These are phyloP conservation scores for Cabera pusaria DNA, from an alignment of 2,888 invertebrate genomes.

Conservation along the genomic window DNA sequence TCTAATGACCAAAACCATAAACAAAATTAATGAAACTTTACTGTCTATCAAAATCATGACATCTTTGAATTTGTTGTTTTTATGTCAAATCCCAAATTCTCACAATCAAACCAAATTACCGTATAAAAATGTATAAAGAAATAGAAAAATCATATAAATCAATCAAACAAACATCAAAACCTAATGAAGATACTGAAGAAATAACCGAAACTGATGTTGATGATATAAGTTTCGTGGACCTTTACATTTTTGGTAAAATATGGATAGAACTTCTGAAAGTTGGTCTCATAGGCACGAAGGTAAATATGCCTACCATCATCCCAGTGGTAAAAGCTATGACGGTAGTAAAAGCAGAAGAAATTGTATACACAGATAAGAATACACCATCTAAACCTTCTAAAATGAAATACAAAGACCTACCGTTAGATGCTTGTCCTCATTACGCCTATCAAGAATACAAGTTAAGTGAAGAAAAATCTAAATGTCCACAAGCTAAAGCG, in stretches of 20 bases:
- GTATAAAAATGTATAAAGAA: too few relatives aligned
- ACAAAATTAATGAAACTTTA: too few relatives aligned
- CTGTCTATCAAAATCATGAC: too few relatives aligned
- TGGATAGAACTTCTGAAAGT: constrained; percentile 49
- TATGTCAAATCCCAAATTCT: too few relatives aligned
- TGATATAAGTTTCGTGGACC: constrained; percentile 46
- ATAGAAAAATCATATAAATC: too few relatives aligned
- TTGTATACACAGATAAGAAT: constrained; percentile 1
- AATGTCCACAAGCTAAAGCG: constrained; percentile 43
- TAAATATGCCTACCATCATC: constrained; percentile 34
- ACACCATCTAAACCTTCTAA: constrained; percentile 41
- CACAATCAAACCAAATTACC: too few relatives aligned
- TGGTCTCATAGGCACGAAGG: constrained; percentile 45
- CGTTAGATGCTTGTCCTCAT: constrained; percentile 57
- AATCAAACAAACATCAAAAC: not conserved
- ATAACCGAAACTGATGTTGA: too few relatives aligned
- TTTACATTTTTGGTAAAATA: constrained; percentile 49
- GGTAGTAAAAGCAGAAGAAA: too few relatives aligned
- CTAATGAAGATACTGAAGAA: not conserved
- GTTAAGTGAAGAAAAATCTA: constrained; percentile 30
- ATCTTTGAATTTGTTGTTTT: too few relatives aligned
- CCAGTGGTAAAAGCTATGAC: constrained; percentile 53
- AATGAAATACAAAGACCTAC: constrained; percentile 61
- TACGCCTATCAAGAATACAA: constrained; percentile 52
- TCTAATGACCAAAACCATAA: too few relatives aligned